A percentile compares a stretch with the other conserved stretches of the same genome.
Conservation (phyloP, 2,113 vertebrate genomes). For the Epinephelus lanceolatus region DNA sequence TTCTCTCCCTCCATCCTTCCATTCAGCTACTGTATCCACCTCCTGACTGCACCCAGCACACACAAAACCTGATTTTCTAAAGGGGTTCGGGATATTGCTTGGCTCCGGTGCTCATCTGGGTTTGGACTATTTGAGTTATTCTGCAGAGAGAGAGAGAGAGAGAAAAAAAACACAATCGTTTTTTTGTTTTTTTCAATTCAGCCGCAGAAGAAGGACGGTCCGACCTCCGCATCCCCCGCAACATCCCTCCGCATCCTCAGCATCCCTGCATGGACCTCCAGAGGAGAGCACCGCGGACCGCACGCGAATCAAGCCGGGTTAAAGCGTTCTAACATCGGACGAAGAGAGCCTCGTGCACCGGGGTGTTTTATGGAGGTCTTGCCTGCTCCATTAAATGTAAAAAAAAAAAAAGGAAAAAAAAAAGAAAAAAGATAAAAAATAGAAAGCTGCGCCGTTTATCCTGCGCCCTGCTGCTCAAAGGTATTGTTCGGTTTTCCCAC, state of each 20-base stretch:
- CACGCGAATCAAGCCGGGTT: conserved; percentile 2
- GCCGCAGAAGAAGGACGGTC: conserved; percentile 50
- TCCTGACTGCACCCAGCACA: conserved; percentile 58
- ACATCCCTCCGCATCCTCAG: conserved; percentile 60
- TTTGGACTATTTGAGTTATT: conserved; percentile 67
- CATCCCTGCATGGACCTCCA: conserved; percentile 55
- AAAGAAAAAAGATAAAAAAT: neutral
- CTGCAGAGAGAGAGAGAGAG: neutral
- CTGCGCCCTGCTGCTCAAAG: conserved; percentile 32
- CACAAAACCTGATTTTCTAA: conserved; percentile 29
- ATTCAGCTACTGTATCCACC: conserved; percentile 50
- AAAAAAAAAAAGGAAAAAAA: conserved; percentile 9
- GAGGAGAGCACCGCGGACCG: conserved; percentile 39
- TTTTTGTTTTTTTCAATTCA: neutral
- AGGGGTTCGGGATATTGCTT: conserved; percentile 35
- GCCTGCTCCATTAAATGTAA: conserved; percentile 2
- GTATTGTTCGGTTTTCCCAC: conserved; percentile 52
- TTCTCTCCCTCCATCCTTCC: conserved; percentile 68
- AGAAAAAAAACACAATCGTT: neutral
- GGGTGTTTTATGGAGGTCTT: conserved; percentile 22
- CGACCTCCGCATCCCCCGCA: conserved; percentile 64
- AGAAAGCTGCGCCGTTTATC: conserved; percentile 50
- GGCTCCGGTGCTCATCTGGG: conserved; percentile 10
- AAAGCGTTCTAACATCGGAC: conserved; percentile 7
- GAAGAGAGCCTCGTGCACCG: conserved; percentile 2